Conservation (phyloP, 2,113 vertebrate species). For the Chauna torquata region DNA sequence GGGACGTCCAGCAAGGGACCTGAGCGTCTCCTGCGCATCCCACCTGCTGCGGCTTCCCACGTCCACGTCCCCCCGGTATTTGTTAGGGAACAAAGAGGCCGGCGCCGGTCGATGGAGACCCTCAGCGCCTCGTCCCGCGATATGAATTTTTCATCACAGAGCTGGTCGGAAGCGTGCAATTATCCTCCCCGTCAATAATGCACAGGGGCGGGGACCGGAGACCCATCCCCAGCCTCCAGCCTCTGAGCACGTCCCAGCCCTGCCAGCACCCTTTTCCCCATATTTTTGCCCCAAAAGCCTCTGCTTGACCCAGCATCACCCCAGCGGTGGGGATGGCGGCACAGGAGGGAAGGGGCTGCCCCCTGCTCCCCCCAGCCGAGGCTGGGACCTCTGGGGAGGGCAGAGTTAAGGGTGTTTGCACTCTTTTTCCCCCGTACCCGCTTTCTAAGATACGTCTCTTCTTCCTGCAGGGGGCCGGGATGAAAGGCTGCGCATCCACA, state of each 20-base stretch:
- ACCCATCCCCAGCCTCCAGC: not conserved
- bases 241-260: not conserved
- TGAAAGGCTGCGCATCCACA: not conserved
- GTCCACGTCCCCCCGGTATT: not conserved
- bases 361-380: no score
- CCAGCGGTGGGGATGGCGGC: not conserved
- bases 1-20: not conserved
- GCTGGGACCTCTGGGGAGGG: not conserved
- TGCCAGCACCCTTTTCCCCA: not conserved
- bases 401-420: not conserved
- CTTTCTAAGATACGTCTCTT: not conserved
- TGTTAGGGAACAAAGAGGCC: not conserved
- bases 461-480: not conserved
- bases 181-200: slow-evolving; percentile 31
- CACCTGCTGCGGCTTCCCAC: rapidly evolving
- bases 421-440: rapidly evolving
- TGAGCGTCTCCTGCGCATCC: not conserved
- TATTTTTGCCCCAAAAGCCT: not conserved
- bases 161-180: not conserved
- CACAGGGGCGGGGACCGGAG: not conserved
- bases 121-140: not conserved
- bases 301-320: not conserved
- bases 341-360: not conserved
- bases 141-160: slow-evolving; percentile 74
- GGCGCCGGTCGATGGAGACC: not conserved